These are phyloP conservation scores for Pogonomyrmex barbatus DNA, from an alignment of 1,140 invertebrate species.

Conservation along the genomic window DNA sequence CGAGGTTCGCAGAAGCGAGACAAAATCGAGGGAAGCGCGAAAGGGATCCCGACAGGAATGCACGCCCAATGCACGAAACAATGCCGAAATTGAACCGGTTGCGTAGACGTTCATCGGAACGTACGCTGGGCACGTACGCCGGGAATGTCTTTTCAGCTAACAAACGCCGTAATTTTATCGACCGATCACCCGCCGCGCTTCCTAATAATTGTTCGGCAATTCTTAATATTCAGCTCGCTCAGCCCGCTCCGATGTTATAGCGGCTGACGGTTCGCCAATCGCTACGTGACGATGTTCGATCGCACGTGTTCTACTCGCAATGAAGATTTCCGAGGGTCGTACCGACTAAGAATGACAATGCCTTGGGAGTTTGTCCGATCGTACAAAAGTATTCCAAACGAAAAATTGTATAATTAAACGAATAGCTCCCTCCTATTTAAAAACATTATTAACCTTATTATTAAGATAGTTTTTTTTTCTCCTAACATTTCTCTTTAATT, in stretches of 20 bases:
- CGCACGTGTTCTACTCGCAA: background rate
- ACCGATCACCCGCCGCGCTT: background rate
- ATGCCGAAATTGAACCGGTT: slow-evolving; percentile 52
- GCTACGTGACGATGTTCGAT: slow-evolving; percentile 39
- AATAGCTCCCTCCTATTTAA: background rate
- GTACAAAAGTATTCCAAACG: background rate
- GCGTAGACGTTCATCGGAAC: slow-evolving; percentile 42
- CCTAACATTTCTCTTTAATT: no score
- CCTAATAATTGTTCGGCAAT: slow-evolving; percentile 13
- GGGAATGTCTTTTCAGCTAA: slow-evolving; percentile 57
- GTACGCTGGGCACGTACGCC: slow-evolving; percentile 60
- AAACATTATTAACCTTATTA: background rate
- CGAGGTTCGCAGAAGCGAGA: slow-evolving; percentile 19
- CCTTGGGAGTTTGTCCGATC: background rate
- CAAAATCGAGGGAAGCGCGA: background rate
- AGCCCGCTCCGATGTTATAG: background rate
- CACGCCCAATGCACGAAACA: slow-evolving; percentile 27
- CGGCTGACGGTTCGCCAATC: background rate
- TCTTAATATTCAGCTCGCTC: slow-evolving; percentile 67
- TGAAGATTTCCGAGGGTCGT: background rate
- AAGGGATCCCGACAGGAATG: slow-evolving; percentile 16
- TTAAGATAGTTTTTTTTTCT: no score
- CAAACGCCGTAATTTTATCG: slow-evolving; percentile 32
- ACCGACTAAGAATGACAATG: background rate
- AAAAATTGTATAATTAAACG: background rate